Base-by-base conservation (phyloP, 1,140 invertebrate species). In the Orchestia grillus region DNA sequence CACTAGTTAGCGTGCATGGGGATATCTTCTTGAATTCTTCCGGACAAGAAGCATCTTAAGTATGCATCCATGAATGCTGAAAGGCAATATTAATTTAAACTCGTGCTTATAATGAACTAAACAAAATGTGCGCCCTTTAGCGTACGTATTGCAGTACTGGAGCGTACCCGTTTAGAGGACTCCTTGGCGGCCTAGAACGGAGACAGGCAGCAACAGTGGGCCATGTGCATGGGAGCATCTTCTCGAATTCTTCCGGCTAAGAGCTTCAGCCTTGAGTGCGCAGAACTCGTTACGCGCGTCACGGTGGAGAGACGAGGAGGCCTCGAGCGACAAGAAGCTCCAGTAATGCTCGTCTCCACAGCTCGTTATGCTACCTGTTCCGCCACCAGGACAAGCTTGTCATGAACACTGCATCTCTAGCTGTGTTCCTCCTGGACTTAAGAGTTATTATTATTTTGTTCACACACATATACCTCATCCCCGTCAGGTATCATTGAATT, bases 241-340 rank as follows among this genome's bases (percentile, higher is more conserved):
- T 94, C 92, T 4, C 43, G 44, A 94, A 45, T 94, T 44, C 43
- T 94, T 94, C 43, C 92, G 43, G 92, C 44, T 44, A 45, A 45
- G 92, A 40, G 92, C 92, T 45, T 44, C 44, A 90, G 88, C 92
- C 44, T 94, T 94, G 92, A 47, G 92, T 44, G 8, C 44, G 11
- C 36, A 94, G 92, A 47, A 94, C 44, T 45, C 44, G 44, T 44
- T 94, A 94, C 43, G 92, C 44, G 19, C 92, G 92, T 94, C 44
- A 94, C 92, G 44, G 44, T 44, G 44, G 92, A 42, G 87, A n/a
- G 41, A 43, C 88, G 43, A 94, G 44, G 43, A 94, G 92, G 43
- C 92, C 92, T 94, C 41, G 92, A 45, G 92, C 92, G 92, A 45
- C 92, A 94, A 94, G 92, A 94, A 94, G 92, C 92, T 44, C 92